phyloP scores from a whole-genome alignment of 2,888 invertebrate species.

The Piscicola geometra region DNA sequence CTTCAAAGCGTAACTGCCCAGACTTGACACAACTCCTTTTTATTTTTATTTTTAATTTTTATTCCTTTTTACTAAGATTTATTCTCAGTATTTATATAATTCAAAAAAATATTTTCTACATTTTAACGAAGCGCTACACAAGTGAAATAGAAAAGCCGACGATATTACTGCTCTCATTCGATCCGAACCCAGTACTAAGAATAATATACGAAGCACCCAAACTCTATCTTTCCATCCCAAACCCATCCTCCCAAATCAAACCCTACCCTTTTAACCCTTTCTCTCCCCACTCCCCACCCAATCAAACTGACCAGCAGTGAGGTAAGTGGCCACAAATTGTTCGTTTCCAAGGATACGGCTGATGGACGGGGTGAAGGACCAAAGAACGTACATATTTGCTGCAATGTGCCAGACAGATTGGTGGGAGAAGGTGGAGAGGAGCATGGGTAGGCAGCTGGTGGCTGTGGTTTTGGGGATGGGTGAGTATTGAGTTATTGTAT shows the following conservation, averaged over 20 bases:
- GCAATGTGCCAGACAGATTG: conserved; percentile 77
- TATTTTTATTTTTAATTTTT: conserved; percentile 32
- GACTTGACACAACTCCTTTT: conserved; percentile 72
- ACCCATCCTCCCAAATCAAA: neutral
- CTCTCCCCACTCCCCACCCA: neutral
- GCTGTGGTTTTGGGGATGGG: conserved; percentile 58
- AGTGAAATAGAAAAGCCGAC: too few species aligned
- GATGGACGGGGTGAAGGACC: conserved; percentile 63
- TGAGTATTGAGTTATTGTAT: too few species aligned
- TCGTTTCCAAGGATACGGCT: conserved; percentile 76
- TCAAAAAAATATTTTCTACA: too few species aligned
- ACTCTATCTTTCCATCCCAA: neutral
- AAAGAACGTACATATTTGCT: conserved; percentile 92
- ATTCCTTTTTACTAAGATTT: too few species aligned
- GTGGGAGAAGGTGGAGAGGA: conserved; percentile 91
- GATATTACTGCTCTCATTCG: too few species aligned
- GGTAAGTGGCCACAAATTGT: conserved; percentile 83
- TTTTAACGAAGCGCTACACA: too few species aligned
- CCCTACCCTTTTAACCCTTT: neutral
- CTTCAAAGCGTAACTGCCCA: conserved; percentile 78
- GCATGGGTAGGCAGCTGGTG: conserved; percentile 77
- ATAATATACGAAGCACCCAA: neutral
- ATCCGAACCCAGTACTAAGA: too few species aligned
- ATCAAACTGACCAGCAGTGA: conserved; percentile 66
- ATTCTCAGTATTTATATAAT: too few species aligned